A percentile compares a stretch with the other conserved stretches of the same genome.
Evolutionary conservation across 2,113 vertebrate genomes (phyloP).

Genomic region (Myodes glareolus): DNA sequence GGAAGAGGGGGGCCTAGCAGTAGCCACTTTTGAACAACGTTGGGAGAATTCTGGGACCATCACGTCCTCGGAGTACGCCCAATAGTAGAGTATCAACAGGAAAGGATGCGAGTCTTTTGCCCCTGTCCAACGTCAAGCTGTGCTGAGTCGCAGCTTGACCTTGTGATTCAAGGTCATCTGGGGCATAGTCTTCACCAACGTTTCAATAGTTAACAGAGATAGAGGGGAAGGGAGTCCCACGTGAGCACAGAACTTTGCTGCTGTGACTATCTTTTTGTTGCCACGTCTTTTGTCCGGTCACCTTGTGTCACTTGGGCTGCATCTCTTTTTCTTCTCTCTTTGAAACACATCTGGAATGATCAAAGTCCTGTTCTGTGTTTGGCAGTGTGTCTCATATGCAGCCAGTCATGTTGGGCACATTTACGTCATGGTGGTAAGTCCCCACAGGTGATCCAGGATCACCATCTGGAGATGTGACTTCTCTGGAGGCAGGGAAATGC

Average conservation of each 20-base stretch:
- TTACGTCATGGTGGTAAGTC: accelerated
- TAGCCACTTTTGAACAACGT: neutral
- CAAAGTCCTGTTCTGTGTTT: neutral
- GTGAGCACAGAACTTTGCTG: neutral
- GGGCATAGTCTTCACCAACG: accelerated
- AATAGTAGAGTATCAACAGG: accelerated
- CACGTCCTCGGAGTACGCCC: accelerated
- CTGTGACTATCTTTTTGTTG: neutral
- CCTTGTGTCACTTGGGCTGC: neutral
- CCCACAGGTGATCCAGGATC: neutral
- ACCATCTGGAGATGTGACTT: too few relatives aligned
- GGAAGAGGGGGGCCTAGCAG: neutral
- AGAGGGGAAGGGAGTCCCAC: neutral
- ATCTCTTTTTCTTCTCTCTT: neutral
- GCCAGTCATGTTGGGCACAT: neutral
- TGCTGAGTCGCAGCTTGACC: too few relatives aligned
- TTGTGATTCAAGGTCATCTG: neutral
- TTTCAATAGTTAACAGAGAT: neutral
- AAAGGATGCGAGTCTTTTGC: accelerated
- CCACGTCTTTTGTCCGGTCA: neutral
- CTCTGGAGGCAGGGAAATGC: too few relatives aligned
- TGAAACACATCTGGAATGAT: neutral
- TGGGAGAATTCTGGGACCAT: neutral
- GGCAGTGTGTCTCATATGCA: neutral
- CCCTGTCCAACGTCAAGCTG: neutral